Conservation (phyloP, 1,140 invertebrate species). For the Acromyrmex charruanus region DNA sequence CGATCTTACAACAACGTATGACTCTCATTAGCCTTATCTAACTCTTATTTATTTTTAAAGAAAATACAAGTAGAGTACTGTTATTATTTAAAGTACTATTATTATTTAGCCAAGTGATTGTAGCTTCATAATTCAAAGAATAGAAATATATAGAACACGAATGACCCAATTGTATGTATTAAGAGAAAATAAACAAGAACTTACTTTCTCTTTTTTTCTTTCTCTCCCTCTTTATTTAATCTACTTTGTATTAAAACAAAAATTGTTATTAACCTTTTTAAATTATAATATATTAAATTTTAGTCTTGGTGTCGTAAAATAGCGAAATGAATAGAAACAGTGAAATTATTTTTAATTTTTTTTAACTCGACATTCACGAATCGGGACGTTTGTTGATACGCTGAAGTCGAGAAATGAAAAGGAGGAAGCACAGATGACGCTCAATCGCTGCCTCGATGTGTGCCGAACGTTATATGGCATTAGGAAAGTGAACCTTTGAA, state of each 20-base stretch:
- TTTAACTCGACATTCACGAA: not conserved
- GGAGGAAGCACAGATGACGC: slow-evolving; percentile 41
- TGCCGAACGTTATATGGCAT: slow-evolving; percentile 24
- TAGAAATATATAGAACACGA: no score
- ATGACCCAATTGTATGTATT: no score
- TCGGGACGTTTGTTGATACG: not conserved
- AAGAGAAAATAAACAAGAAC: not conserved
- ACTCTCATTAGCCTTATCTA: no score
- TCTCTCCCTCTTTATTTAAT: not conserved
- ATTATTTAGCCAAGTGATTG: no score
- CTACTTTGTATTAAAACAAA: not conserved
- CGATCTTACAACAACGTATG: no score
- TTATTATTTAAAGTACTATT: no score
- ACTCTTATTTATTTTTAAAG: no score
- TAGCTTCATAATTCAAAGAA: no score
- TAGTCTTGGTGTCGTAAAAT: not conserved
- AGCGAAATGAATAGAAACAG: not conserved
- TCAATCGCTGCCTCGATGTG: slow-evolving; percentile 42
- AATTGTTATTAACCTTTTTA: not conserved
- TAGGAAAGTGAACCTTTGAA: slow-evolving; percentile 49
- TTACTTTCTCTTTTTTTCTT: not conserved
- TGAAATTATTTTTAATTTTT: not conserved
- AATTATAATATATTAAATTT: not conserved
- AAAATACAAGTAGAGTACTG: no score
- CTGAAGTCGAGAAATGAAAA: slow-evolving; percentile 12